Percentiles rank a stretch among this genome's conserved stretches.
Conservation (phyloP, 2,888 invertebrate genomes). For the Athetis lepigone region DNA sequence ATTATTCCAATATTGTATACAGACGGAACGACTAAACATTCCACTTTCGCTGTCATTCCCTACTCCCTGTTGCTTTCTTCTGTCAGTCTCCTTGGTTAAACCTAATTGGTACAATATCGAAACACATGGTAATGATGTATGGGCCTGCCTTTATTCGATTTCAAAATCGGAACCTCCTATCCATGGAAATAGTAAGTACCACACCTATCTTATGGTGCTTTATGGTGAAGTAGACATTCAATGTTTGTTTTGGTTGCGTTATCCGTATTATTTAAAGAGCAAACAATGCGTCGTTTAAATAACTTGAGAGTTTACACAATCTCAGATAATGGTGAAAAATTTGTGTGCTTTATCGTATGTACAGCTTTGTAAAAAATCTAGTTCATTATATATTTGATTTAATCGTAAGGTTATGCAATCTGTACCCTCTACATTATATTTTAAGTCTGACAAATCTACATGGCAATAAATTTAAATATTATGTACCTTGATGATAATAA, state of each 20-base stretch:
- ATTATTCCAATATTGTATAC: slow-evolving; percentile 73
- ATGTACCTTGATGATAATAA: too few species aligned
- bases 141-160: slow-evolving; percentile 35
- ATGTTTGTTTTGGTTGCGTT: slow-evolving; percentile 35
- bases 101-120: slow-evolving; percentile 81
- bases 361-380: slow-evolving; percentile 22
- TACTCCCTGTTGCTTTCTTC: slow-evolving; percentile 79
- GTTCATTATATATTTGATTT: too few species aligned
- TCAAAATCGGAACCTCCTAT: slow-evolving; percentile 42
- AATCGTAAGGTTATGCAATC: slow-evolving; percentile 1
- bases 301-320: slow-evolving; percentile 41
- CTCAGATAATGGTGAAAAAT: slow-evolving; percentile 36
- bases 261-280: slow-evolving; percentile 39
- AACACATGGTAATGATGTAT: slow-evolving; percentile 61
- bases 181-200: slow-evolving; percentile 5
- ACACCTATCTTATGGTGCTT: slow-evolving; percentile 35
- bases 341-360: slow-evolving; percentile 33
- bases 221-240: slow-evolving; percentile 35
- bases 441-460: too few species aligned
- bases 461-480: too few species aligned
- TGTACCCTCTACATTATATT: too few species aligned
- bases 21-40: slow-evolving; percentile 72
- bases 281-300: slow-evolving; percentile 34
- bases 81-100: slow-evolving; percentile 79
- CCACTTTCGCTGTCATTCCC: slow-evolving; percentile 79